A percentile compares a stretch with the other conserved stretches of the same genome.
Conservation (phyloP, 2,888 invertebrate species). For the Timema podura region DNA sequence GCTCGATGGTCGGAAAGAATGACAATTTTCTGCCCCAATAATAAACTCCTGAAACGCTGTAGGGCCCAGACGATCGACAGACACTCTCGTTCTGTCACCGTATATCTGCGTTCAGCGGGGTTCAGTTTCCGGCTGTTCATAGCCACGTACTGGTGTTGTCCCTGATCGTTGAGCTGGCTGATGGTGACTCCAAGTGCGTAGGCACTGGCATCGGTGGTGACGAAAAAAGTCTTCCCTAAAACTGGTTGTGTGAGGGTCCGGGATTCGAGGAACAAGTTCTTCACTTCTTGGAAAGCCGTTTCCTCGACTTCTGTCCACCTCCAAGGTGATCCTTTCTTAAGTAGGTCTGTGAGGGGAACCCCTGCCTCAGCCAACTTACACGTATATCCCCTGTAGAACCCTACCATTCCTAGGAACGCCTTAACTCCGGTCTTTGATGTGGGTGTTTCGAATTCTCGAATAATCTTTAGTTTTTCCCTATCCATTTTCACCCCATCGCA, state of each 20-base stretch:
- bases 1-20: background rate
- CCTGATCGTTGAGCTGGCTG: conserved; percentile 8
- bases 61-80: conserved; percentile 4
- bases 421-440: no score
- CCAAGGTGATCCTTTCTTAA: no score
- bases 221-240: conserved; percentile 26
- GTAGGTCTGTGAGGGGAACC: no score
- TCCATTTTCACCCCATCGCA: no score
- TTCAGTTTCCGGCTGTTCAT: background rate
- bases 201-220: conserved; percentile 32
- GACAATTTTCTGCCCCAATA: background rate
- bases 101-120: background rate
- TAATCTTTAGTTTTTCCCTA: no score
- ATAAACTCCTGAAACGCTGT: background rate
- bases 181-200: conserved; percentile 29
- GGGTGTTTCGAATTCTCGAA: no score
- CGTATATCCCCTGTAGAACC: no score
- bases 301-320: no score
- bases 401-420: no score
- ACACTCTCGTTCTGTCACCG: background rate
- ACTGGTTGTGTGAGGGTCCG: conserved; percentile 30
- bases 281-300: background rate
- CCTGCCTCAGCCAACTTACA: no score
- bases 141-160: background rate
- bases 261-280: background rate